phyloP scores from a whole-genome alignment of 2,797 vertebrate genomes.

The Xyrichtys novacula region DNA sequence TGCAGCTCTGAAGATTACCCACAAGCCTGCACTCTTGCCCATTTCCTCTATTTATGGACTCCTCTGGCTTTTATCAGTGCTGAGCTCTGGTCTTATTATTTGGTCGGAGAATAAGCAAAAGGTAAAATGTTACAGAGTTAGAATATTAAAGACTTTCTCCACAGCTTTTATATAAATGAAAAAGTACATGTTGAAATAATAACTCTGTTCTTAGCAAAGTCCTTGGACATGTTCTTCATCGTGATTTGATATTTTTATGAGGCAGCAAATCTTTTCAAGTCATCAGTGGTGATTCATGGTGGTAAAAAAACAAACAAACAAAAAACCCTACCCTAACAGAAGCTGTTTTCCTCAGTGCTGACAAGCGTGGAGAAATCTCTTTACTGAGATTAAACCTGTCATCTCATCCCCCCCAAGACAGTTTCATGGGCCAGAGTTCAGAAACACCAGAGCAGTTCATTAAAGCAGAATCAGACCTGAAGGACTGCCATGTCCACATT shows the following conservation, averaged over 20 bases:
- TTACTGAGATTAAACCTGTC: background rate
- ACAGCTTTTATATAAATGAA: slow-evolving; percentile 2
- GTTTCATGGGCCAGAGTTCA: background rate
- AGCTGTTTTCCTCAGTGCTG: slow-evolving; percentile 7
- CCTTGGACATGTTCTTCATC: background rate
- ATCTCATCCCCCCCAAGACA: no score
- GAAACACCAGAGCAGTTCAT: slow-evolving; percentile 7
- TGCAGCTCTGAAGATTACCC: background rate
- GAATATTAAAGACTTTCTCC: background rate
- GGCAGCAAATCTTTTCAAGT: background rate
- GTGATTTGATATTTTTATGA: background rate
- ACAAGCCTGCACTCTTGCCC: slow-evolving; percentile 11
- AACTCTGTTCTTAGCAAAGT: background rate
- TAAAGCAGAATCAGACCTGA: background rate
- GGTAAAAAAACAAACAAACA: no score
- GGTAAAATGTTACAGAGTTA: background rate
- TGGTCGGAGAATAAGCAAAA: background rate
- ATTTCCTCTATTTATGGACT: slow-evolving; percentile 12
- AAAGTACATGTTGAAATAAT: slow-evolving; percentile 8
- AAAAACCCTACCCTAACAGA: no score
- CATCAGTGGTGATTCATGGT: background rate
- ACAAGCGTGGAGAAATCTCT: background rate
- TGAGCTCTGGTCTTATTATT: slow-evolving; percentile 6
- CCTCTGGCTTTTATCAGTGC: background rate
- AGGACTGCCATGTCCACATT: background rate